Percentiles rank a stretch among this genome's conserved stretches.
Conservation (phyloP, 2,888 invertebrate genomes). For the Xestia c-nigrum region DNA sequence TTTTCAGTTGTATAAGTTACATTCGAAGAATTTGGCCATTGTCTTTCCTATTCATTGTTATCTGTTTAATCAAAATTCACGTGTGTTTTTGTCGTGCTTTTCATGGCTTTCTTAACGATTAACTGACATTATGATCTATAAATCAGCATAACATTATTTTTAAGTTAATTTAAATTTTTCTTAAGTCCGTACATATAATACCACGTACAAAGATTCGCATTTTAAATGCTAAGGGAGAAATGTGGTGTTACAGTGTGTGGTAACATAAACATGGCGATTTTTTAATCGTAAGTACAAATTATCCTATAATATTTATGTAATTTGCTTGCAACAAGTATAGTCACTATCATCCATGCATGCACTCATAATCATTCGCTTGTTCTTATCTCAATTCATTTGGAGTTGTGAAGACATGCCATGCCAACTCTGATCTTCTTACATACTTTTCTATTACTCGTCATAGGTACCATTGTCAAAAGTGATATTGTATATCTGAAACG, state of each 20-base stretch:
- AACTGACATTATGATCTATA: not conserved
- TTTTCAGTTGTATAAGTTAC: slow-evolving; percentile 60
- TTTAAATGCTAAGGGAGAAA: not conserved
- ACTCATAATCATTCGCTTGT: too few relatives aligned
- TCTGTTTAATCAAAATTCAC: slow-evolving; percentile 28
- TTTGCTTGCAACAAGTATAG: not conserved
- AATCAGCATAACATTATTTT: not conserved
- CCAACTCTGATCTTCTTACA: too few relatives aligned
- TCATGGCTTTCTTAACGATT: not conserved
- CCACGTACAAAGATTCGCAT: not conserved
- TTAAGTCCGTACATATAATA: not conserved
- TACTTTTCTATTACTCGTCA: too few relatives aligned
- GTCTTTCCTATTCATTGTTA: slow-evolving; percentile 53
- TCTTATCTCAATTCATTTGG: too few relatives aligned
- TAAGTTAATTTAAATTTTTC: not conserved
- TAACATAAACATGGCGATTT: not conserved
- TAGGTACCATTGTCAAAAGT: too few relatives aligned
- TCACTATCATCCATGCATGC: not conserved
- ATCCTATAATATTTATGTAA: too few relatives aligned
- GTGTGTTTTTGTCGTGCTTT: slow-evolving; percentile 11
- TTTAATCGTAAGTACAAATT: too few relatives aligned
- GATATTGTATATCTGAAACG: too few relatives aligned
- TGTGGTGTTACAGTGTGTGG: not conserved
- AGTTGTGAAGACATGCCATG: too few relatives aligned
- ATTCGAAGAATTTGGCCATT: slow-evolving; percentile 65